Conservation (phyloP, 2,797 vertebrate species). For the Vultur gryphus region DNA sequence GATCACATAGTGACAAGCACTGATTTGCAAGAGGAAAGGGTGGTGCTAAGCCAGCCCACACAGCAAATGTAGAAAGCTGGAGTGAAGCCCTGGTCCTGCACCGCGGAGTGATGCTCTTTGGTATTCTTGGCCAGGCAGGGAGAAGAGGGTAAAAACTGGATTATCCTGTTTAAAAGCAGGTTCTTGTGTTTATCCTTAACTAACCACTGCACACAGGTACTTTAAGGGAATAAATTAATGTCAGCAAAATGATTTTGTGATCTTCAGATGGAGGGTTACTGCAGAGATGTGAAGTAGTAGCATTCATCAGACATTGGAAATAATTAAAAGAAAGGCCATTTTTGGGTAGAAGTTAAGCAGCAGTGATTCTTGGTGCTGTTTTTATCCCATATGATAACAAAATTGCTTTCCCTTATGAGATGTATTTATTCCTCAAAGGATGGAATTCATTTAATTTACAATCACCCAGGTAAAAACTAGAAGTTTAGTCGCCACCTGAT, state of each 20-base stretch:
- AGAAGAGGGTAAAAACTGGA: neutral
- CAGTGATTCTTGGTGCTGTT: neutral
- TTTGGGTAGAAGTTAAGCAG: neutral
- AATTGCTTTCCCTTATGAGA: neutral
- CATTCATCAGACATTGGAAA: neutral
- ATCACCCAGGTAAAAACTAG: neutral
- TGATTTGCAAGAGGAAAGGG: conserved; percentile 33
- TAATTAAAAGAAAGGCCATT: neutral
- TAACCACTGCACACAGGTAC: neutral
- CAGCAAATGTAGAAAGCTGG: neutral
- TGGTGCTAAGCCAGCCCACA: conserved; percentile 12
- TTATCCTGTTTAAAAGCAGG: neutral
- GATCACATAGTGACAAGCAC: neutral
- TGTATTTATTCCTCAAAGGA: neutral
- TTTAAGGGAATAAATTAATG: neutral
- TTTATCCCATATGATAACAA: neutral
- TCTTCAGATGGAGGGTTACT: neutral
- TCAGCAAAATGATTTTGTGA: neutral
- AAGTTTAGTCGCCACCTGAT: neutral
- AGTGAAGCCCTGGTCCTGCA: neutral
- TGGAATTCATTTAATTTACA: neutral
- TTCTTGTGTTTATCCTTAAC: neutral
- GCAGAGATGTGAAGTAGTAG: neutral
- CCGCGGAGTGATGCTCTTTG: neutral
- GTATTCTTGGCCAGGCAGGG: neutral